These are phyloP conservation scores for Neelides sp. DNA, from an alignment of 1,140 invertebrate species.

Conservation along the genomic window DNA sequence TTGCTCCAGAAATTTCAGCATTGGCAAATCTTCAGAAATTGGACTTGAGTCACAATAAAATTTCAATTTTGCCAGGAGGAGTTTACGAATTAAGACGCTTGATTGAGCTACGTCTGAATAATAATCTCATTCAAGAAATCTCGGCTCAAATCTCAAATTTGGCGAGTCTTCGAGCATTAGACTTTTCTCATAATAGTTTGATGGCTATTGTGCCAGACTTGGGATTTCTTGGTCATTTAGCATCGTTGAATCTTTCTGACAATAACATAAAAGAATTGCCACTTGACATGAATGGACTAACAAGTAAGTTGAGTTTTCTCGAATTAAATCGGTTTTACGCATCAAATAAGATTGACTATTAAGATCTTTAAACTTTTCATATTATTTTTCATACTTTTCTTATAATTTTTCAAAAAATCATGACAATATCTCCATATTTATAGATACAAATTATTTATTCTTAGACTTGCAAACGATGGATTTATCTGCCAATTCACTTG, in stretches of 20 bases:
- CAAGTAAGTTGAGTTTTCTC: constrained; percentile 12
- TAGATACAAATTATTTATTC: too few relatives aligned
- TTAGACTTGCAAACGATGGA: constrained; percentile 46
- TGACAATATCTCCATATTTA: too few relatives aligned
- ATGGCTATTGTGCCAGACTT: constrained; percentile 43
- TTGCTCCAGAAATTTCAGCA: constrained; percentile 21
- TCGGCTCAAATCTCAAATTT: constrained; percentile 35
- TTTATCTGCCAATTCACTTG: constrained; percentile 46
- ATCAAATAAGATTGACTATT: too few relatives aligned
- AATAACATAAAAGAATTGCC: constrained; percentile 37
- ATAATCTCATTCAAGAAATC: constrained; percentile 38
- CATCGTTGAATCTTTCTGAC: constrained; percentile 44
- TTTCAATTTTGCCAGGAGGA: constrained; percentile 33
- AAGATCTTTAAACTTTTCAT: too few relatives aligned
- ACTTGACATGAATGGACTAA: constrained; percentile 14
- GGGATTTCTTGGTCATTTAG: constrained; percentile 46
- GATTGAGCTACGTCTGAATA: constrained; percentile 34
- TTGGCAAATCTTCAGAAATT: constrained; percentile 25
- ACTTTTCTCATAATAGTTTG: constrained; percentile 49
- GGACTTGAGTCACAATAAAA: constrained; percentile 41
- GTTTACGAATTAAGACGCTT: constrained; percentile 35
- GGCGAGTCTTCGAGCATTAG: constrained; percentile 38
- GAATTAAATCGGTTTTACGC: too few relatives aligned
- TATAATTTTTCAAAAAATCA: too few relatives aligned
- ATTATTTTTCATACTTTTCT: too few relatives aligned